Evolutionary conservation across 2,797 vertebrate genomes (phyloP).

Genomic region (Rhinella marina): DNA sequence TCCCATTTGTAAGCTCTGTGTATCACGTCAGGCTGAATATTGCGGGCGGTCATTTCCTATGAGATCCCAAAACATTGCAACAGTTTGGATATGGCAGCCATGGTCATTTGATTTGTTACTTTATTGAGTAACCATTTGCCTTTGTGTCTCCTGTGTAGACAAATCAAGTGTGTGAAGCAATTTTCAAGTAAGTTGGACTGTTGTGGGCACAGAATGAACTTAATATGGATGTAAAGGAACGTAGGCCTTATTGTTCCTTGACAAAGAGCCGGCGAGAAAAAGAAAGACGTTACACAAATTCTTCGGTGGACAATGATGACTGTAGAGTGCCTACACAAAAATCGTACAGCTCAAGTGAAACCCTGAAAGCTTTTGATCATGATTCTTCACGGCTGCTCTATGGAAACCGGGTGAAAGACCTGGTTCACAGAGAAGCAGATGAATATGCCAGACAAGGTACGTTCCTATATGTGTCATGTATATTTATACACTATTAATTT

Average conservation of each 20-base stretch:
- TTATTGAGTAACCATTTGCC: conserved; percentile 39
- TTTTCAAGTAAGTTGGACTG: conserved; percentile 69
- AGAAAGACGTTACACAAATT: conserved; percentile 80
- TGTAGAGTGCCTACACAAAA: conserved; percentile 95
- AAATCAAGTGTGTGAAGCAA: conserved; percentile 73
- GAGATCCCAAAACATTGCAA: conserved; percentile 1
- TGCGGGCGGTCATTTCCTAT: conserved; percentile 1
- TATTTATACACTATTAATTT: conserved; percentile 35
- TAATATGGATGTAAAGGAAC: conserved; percentile 99
- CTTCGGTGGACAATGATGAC: conserved; percentile 83
- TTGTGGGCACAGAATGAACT: conserved; percentile 87
- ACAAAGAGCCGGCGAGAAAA: conserved; percentile 93
- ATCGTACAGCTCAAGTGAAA: conserved; percentile 97
- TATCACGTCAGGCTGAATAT: conserved; percentile 17
- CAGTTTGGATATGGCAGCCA: conserved; percentile 25
- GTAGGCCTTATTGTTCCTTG: conserved; percentile 96
- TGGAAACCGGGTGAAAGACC: conserved; percentile 91
- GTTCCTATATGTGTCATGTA: conserved; percentile 57
- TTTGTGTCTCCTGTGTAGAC: conserved; percentile 68
- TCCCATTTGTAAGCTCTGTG: not conserved
- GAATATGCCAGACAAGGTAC: conserved; percentile 92
- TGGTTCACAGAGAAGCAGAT: conserved; percentile 89
- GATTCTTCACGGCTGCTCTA: conserved; percentile 92
- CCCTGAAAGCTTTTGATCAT: conserved; percentile 95
- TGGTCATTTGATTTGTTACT: conserved; percentile 19